These are phyloP conservation scores for Entosphenus tridentatus DNA, from an alignment of 2,113 vertebrate genomes.

Conservation along the genomic window DNA sequence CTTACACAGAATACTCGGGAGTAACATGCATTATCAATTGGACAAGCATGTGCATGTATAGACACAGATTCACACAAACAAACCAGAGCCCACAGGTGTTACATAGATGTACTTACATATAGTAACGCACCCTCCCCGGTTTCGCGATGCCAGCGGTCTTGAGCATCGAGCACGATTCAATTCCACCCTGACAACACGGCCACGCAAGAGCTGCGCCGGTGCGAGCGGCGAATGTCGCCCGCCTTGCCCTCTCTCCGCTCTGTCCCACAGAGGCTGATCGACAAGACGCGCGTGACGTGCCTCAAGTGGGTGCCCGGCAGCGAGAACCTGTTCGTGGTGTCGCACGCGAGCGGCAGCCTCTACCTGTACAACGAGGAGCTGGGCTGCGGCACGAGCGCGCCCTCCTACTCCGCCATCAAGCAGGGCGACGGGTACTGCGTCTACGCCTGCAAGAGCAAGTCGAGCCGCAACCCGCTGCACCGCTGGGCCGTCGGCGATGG, in stretches of 20 bases:
- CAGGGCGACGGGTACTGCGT: slow-evolving; percentile 89
- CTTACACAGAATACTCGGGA: too few species aligned
- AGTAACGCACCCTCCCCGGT: too few species aligned
- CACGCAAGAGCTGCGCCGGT: background rate
- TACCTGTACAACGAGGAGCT: slow-evolving; percentile 98
- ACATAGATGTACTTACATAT: too few species aligned
- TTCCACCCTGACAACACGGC: slow-evolving; percentile 1
- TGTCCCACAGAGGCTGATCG: slow-evolving; percentile 75
- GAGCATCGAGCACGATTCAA: background rate
- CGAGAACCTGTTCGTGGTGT: slow-evolving; percentile 90
- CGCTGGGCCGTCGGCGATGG: slow-evolving; percentile 96
- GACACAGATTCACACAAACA: too few species aligned
- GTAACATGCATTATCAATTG: too few species aligned
- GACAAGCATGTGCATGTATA: too few species aligned
- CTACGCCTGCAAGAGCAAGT: slow-evolving; percentile 98
- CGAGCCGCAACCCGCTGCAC: slow-evolving; percentile 75
- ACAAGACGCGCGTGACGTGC: slow-evolving; percentile 93
- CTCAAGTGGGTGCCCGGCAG: slow-evolving; percentile 96
- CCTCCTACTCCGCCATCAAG: slow-evolving; percentile 93
- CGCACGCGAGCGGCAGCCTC: slow-evolving; percentile 87
- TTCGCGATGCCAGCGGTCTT: too few species aligned
- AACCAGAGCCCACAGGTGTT: too few species aligned
- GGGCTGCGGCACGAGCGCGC: slow-evolving; percentile 72
- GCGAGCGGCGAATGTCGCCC: background rate
- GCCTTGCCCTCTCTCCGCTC: slow-evolving; percentile 17